Evolutionary conservation across 1,140 invertebrate species (phyloP), one percentile per base, ranked within the genome.

Genomic region (Apis dorsata): DNA sequence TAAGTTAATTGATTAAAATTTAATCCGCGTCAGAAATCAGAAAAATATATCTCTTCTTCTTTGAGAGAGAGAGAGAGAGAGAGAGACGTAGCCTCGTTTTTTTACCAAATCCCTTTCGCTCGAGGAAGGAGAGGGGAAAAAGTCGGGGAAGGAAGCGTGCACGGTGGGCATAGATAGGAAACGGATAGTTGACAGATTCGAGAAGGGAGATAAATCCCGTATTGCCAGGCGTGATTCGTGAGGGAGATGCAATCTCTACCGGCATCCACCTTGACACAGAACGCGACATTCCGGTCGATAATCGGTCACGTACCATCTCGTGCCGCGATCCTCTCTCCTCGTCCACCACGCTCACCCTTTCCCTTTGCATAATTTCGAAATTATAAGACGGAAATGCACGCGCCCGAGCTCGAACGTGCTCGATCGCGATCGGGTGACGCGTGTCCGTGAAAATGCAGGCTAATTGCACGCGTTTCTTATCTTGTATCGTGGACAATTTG

Each of bases 271-370:
- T 73, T 74, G 84, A 86, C 79, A 85, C 73, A 81, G 82, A 75
- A 77, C 76, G 82, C 71, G 77, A 70, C n/a, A 55, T 69, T 72
- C 60, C 62, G 8, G 15, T 9, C 0, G 11, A 55, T 17, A 57
- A 82, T 79, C 78, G 73, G 69, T 85, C 79, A 85, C 85, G 84
- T 82, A 82, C 70, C 13, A 86, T 85, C 78, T 77, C 57, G 76
- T 28, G 57, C 34, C 13, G n/a, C 51, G 51, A 74, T 81, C 71
- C 49, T 60, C 79, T 65, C 79, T 74, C 66, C 71, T 65, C 79
- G 65, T 57, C 60, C 28, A 74, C 79, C 34, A 24, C 53, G 62
- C 34, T 28, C 15, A 21, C 15, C 60, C 11, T 19, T 55, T 44
- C 24, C n/a, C 24, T 49, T 44, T 53, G 77, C 71, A 21, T 60